Evolutionary conservation across 2,797 vertebrate species (phyloP).

Genomic region (Trichosurus vulpecula): DNA sequence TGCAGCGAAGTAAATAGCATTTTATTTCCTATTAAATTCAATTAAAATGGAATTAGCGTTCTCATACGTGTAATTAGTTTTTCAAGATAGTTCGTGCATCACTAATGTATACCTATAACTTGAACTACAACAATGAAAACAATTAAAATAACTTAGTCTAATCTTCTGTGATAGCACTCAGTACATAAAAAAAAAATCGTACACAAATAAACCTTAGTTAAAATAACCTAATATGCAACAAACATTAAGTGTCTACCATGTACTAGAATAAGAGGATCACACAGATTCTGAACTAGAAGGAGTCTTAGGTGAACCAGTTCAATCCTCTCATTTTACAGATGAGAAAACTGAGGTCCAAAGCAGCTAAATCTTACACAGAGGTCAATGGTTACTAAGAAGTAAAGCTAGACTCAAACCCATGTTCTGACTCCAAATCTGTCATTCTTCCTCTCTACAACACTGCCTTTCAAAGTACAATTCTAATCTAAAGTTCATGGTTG

Average conservation of each 20-base stretch:
- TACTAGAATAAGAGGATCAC: not conserved
- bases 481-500: conserved; percentile 3
- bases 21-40: conserved; percentile 33
- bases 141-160: conserved; percentile 5
- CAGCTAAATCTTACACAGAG: not conserved
- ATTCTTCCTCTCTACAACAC: not conserved
- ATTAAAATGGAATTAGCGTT: conserved; percentile 14
- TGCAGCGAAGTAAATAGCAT: conserved; percentile 3
- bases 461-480: not conserved
- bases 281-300: not conserved
- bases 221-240: not conserved
- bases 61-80: conserved; percentile 22
- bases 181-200: not conserved
- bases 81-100: conserved; percentile 34
- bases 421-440: not conserved
- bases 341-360: not conserved
- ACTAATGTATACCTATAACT: conserved; percentile 15
- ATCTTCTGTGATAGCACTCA: not conserved
- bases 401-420: not conserved
- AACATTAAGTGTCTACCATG: not conserved
- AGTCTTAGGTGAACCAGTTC: not conserved
- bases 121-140: conserved; percentile 27
- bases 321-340: not conserved
- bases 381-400: not conserved
- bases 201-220: conserved; percentile 44